Conservation (phyloP, 1,140 invertebrate species). For the Bicyclus anynana region DNA sequence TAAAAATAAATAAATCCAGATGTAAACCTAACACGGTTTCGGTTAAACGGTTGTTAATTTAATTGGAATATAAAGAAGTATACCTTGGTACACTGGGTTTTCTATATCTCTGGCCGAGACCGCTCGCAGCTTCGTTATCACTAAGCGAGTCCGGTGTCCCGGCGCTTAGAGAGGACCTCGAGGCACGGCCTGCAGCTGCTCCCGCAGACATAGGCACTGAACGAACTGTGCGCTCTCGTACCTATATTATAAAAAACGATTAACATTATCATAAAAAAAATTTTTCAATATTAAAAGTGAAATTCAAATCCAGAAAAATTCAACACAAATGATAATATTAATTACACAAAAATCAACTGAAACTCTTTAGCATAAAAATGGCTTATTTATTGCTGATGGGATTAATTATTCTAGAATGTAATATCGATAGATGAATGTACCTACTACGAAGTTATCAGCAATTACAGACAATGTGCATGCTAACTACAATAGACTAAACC, state of each 20-base stretch:
- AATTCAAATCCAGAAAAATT: constrained; percentile 4
- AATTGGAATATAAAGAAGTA: too few species aligned
- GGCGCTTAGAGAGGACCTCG: constrained; percentile 85
- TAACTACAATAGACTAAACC: constrained; percentile 24
- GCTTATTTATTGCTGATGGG: background rate
- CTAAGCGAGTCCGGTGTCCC: constrained; percentile 92
- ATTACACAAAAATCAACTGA: background rate
- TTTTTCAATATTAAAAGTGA: too few species aligned
- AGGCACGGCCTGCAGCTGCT: constrained; percentile 76
- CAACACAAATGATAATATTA: constrained; percentile 3
- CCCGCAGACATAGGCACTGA: constrained; percentile 88
- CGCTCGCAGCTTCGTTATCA: constrained; percentile 88
- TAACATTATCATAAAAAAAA: constrained; percentile 17
- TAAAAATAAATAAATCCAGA: too few species aligned
- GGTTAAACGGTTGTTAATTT: too few species aligned
- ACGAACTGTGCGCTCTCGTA: constrained; percentile 90
- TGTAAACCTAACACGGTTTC: too few species aligned
- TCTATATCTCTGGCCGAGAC: constrained; percentile 79
- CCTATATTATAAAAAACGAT: constrained; percentile 77
- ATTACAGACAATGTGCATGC: constrained; percentile 23
- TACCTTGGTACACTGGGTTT: constrained; percentile 80
- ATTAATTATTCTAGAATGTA: background rate
- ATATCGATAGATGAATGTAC: background rate
- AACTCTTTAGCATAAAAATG: constrained; percentile 12
- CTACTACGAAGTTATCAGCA: constrained; percentile 5